Conservation (phyloP, 1,140 invertebrate genomes). For the Drosophila cardini region DNA sequence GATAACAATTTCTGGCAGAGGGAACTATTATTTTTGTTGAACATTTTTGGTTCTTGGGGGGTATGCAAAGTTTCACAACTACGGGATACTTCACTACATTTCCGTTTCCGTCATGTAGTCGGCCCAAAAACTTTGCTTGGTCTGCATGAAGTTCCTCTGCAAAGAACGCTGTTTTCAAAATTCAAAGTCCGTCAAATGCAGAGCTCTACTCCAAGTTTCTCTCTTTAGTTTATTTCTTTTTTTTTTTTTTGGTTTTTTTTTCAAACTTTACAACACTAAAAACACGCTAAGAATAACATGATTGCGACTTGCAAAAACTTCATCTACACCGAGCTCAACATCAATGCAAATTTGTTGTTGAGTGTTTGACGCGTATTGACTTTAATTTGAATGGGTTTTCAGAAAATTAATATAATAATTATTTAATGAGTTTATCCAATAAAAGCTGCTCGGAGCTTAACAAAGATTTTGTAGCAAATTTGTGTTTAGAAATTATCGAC, state of each 20-base stretch:
- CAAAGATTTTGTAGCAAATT: not conserved
- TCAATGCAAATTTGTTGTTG: conserved; percentile 23
- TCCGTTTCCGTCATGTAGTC: conserved; percentile 51
- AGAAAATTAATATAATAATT: conserved; percentile 9
- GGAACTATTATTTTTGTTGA: conserved; percentile 42
- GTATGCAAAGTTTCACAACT: conserved; percentile 42
- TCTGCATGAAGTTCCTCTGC: conserved; percentile 22
- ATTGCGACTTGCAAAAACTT: conserved; percentile 39
- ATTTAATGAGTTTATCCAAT: not conserved
- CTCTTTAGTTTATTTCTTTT: conserved; percentile 8
- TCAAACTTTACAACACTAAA: conserved; percentile 21
- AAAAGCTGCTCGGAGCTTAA: not conserved
- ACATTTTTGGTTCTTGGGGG: conserved; percentile 11
- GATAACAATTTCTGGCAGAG: conserved; percentile 7
- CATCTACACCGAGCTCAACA: not conserved
- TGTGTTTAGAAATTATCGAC: not conserved
- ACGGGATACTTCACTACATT: conserved; percentile 39
- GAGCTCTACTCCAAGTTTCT: conserved; percentile 21
- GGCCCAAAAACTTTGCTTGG: conserved; percentile 40
- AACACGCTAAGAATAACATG: conserved; percentile 29
- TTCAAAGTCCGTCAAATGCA: conserved; percentile 56
- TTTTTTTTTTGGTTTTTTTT: conserved; percentile 1
- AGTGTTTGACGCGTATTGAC: conserved; percentile 48
- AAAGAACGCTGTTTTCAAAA: conserved; percentile 32
- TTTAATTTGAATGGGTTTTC: conserved; percentile 35